Evolutionary conservation across 2,888 invertebrate genomes (phyloP), one percentile per base, ranked within the genome.

Genomic region (Tetropium fuscum): DNA sequence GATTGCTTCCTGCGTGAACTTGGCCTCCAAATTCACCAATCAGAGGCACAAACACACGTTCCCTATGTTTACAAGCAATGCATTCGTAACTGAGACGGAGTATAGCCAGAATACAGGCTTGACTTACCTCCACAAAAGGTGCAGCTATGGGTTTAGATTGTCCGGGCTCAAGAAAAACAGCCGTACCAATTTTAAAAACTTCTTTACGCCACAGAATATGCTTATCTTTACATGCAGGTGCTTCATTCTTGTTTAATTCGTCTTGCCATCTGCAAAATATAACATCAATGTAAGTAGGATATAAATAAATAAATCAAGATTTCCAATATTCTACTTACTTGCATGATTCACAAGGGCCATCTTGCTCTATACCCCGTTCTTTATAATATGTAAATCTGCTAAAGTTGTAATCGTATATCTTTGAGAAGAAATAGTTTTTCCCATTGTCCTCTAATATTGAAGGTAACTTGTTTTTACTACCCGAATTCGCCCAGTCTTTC

Each of bases 111-210:
- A n/a, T n/a, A n/a, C n/a, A n/a, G n/a, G n/a, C n/a, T n/a, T n/a
- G n/a, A n/a, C n/a, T 44, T 48, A 48, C 48, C 36, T 48, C 20
- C n/a, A 13, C 3, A 13, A 22, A 3, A 34, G 48, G 16, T 20
- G 20, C 20, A 20, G 6, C 6, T 13, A 36, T 5, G n/a, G 13
- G 16, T 22, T 48, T 48, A 0, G n/a, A 25, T 13, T 36, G 48
- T 19, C 48, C 87, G 0, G 91, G 88, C 60, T 85, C 83, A 0
- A 93, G 79, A 77, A 90, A 92, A 3, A 92, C 89, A 15, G 88
- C 88, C 65, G 85, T 85, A 0, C 92, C 92, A 49, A 88, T 83
- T 67, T 84, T 85, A 74, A 87, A 91, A 16, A 87, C 85, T 45
- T 87, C 84, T 58, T 85, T 85, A 70, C 83, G 84, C 86, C 88